A percentile compares a stretch with the other conserved stretches of the same genome.
Conservation (phyloP, 2,113 vertebrate genomes). For the Chlamydotis undulata region DNA sequence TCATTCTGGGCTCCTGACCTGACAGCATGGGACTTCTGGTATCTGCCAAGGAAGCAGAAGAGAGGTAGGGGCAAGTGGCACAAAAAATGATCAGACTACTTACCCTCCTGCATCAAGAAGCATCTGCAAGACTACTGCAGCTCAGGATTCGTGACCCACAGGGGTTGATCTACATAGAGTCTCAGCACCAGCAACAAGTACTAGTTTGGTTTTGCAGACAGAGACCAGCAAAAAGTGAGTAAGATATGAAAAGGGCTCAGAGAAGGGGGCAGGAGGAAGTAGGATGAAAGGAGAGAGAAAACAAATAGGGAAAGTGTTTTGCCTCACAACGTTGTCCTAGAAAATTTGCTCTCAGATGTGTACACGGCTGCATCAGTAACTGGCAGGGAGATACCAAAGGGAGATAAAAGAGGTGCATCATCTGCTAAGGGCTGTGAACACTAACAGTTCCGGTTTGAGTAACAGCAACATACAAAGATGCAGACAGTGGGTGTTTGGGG, state of each 20-base stretch:
- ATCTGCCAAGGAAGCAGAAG: background rate
- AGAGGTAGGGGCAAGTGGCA: background rate
- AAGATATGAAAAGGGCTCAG: background rate
- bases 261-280: background rate
- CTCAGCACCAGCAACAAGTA: background rate
- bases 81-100: rapidly evolving
- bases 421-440: background rate
- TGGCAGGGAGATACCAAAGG: slow-evolving; percentile 13
- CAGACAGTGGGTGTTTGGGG: background rate
- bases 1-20: background rate
- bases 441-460: slow-evolving; percentile 37
- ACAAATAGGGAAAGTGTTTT: background rate
- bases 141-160: background rate
- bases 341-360: background rate
- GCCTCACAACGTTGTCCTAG: background rate
- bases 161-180: background rate
- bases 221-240: background rate
- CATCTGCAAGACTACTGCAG: background rate
- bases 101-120: background rate
- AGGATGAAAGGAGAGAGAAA: background rate
- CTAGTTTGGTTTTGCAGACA: background rate
- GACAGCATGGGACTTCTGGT: background rate
- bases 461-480: background rate
- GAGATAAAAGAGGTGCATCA: slow-evolving; percentile 29
- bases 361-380: background rate